A percentile compares a stretch with the other conserved stretches of the same genome.
phyloP scores from a whole-genome alignment of 2,113 vertebrate species.

The Tetraodon nigroviridis region DNA sequence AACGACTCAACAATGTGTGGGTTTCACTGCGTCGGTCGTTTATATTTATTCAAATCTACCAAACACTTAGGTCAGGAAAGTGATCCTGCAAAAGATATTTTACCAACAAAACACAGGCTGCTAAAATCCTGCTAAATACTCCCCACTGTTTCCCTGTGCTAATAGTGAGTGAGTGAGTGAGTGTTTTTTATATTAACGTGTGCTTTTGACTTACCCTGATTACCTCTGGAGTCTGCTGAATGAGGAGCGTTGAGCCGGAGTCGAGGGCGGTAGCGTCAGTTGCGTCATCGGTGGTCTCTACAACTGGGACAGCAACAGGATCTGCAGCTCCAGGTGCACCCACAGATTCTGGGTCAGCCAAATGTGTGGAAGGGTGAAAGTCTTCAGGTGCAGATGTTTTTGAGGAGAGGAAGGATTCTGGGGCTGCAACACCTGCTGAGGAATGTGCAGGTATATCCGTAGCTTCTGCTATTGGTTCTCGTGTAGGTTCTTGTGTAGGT shows the following conservation, averaged over 20 bases:
- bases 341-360: conserved; percentile 16
- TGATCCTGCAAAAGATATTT: no score
- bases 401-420: conserved; percentile 1
- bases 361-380: conserved; percentile 14
- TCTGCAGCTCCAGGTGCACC: conserved; percentile 25
- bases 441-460: conserved; percentile 18
- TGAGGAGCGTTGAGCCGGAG: conserved; percentile 77
- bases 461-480: conserved; percentile 14
- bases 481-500: conserved; percentile 8
- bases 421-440: conserved; percentile 6
- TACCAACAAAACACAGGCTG: conserved; percentile 1
- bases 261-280: conserved; percentile 63
- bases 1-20: conserved; percentile 10
- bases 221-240: conserved; percentile 92
- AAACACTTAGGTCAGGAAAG: conserved; percentile 28
- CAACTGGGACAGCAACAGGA: background rate
- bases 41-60: conserved; percentile 40
- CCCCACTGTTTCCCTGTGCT: background rate
- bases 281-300: conserved; percentile 7
- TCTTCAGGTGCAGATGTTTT: conserved; percentile 12
- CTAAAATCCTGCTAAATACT: conserved; percentile 54
- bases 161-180: background rate
- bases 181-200: background rate
- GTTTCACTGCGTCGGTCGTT: conserved; percentile 31
- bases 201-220: conserved; percentile 84